Conservation (phyloP, 1,140 invertebrate species). For the Procambarus clarkii region DNA sequence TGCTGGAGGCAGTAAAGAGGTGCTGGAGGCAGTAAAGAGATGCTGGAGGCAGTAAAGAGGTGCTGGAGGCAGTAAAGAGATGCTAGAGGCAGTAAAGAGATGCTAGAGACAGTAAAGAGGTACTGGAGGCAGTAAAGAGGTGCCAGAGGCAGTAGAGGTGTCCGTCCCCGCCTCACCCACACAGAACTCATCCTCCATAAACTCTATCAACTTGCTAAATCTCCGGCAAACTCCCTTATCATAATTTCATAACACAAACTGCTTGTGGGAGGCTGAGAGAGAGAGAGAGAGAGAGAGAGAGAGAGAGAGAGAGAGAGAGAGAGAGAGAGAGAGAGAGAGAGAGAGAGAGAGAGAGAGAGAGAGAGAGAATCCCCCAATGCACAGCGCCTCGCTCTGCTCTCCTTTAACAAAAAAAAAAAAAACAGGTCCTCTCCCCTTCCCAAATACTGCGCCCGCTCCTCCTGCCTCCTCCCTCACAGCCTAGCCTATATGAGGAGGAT, state of each 20-base stretch:
- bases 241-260: too few species aligned
- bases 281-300: not conserved
- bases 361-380: slow-evolving; percentile 9
- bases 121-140: not conserved
- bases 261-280: not conserved
- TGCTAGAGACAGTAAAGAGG: not conserved
- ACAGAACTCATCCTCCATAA: too few species aligned
- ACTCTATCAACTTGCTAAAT: not conserved
- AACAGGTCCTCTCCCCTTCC: not conserved
- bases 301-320: too few species aligned
- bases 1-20: too few species aligned
- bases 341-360: not conserved
- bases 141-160: too few species aligned
- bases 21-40: too few species aligned
- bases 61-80: too few species aligned
- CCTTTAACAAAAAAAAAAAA: too few species aligned
- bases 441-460: not conserved
- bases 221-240: not conserved
- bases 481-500: not conserved
- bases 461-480: not conserved
- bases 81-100: too few species aligned
- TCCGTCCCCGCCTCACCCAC: too few species aligned
- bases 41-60: not conserved
- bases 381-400: too few species aligned
- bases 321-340: not conserved